Evolutionary conservation across 1,140 invertebrate species (phyloP).

Genomic region (Sitobion miscanthi): DNA sequence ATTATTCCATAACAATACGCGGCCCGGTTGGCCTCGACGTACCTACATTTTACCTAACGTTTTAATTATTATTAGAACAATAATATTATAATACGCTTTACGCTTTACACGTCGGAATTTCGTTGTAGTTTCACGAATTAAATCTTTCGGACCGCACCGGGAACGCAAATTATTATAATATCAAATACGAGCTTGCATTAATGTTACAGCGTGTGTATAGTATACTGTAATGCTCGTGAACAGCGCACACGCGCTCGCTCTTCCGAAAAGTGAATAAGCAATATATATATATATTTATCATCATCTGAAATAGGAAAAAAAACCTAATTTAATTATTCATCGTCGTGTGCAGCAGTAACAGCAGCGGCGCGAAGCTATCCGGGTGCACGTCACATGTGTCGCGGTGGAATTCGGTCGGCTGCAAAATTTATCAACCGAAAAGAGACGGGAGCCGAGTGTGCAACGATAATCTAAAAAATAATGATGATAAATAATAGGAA

Average conservation of each 20-base stretch:
- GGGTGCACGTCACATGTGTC: neutral
- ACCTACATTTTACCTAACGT: neutral
- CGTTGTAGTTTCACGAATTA: neutral
- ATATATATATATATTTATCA: neutral
- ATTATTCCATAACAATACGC: neutral
- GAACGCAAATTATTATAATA: neutral
- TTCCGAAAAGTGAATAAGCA: neutral
- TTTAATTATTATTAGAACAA: neutral
- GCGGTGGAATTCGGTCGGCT: neutral
- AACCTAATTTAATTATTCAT: neutral
- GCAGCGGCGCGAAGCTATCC: neutral
- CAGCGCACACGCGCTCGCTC: neutral
- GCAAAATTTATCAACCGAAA: slow-evolving; percentile 1
- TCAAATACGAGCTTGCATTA: neutral
- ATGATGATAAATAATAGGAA: neutral
- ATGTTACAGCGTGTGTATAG: neutral
- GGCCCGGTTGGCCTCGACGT: neutral
- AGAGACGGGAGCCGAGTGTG: neutral
- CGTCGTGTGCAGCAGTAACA: neutral
- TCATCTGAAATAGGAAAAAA: neutral
- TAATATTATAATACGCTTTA: neutral
- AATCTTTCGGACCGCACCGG: neutral
- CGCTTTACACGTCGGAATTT: neutral
- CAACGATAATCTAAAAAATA: neutral
- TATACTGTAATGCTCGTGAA: neutral